Base-by-base conservation (phyloP, 2,888 invertebrate genomes). In the Clanis bilineata region DNA sequence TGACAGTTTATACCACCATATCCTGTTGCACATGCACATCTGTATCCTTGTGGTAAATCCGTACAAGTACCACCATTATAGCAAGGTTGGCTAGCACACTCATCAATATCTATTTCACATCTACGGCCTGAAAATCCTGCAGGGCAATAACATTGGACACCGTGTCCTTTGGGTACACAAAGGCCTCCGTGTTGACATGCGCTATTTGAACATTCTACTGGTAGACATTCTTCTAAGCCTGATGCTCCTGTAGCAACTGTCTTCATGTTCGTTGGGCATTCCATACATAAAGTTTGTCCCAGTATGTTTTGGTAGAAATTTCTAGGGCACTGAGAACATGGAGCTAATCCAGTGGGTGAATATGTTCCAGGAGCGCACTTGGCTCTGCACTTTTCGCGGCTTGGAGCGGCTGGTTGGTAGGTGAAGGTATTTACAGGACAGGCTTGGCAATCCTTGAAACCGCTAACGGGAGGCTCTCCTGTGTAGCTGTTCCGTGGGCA, bases 1-100 rank as follows among this genome's bases (percentile, higher is more conserved):
- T 99, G 98, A 79, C 99, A 99, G 79, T 98, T 98, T 38, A 97
- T 94, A n/a, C 98, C 98, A 7, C 96, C 95, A 74, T 97, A 98
- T 45, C 98, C 98, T 4, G 95, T 93, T 0, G 95, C 94, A 79
- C 98, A 98, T 65, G 96, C 95, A 73, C 98, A 98, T 70, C 96
- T 94, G 79, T 98, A 98, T 12, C 97, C 97, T 92, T 98, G 98
- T 0, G 98, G 97, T 60, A 96, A 92, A 85, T 99, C 98, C 51
- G 96, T 95, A 83, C 99, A 99, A 32, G 96, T 96, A 22, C 97
- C 99, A 6, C 97, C 96, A 77, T 99, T 98, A 81, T 96, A 97
- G 82, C 99, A 99, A 18, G 98, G 98, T 72, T 96, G 96, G 6
- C 98, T 98, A 5, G 96, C 95, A 80, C 99, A 99, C 79, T 98